Evolutionary conservation across 2,888 invertebrate genomes (phyloP), one percentile per base, ranked within the genome.

Genomic region (Eurytoma adleriae): DNA sequence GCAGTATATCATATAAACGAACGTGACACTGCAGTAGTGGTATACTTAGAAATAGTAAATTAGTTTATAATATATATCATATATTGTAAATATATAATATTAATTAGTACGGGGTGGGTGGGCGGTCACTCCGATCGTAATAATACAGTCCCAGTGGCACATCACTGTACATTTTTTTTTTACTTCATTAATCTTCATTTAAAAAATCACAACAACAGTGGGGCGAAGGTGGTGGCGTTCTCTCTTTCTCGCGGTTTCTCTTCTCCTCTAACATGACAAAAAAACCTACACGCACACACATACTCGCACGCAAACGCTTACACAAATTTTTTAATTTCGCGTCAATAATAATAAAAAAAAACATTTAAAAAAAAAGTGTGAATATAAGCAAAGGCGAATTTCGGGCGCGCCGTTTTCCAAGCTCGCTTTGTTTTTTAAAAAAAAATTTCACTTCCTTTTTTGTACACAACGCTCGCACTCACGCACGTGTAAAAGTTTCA

Each of bases 21-120:
- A 90, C 89, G 89, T 90, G 90, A 90, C 90, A 90, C 90, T 90
- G 90, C 89, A 90, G 89, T 90, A 89, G 90, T 89, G 88, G 88
- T 90, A 89, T 89, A 89, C 78, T 81, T 81, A 86, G 87, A 88
- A 40, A 86, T 88, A 88, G 85, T 88, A 77, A 79, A 79, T 79
- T 82, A 82, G 77, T 82, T 77, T 40, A 40, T 40, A 74, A 75
- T 81, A 72, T 75, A 78, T 72, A 78, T 77, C 70, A 75, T 80
- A 73, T 78, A 78, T 72, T 78, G 78, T 81, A 82, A 72, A 83
- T 83, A 85, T 85, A 83, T 80, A 82, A 78, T 81, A 79, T 81
- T 80, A 82, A 78, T 80, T 83, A 82, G 80, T 81, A 79, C 90
- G 89, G 89, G 89, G 89, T 89, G 89, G 89, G 89, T 89, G 88